Base-by-base conservation (phyloP, 2,888 invertebrate genomes). In the Ctenicera cuprea region DNA sequence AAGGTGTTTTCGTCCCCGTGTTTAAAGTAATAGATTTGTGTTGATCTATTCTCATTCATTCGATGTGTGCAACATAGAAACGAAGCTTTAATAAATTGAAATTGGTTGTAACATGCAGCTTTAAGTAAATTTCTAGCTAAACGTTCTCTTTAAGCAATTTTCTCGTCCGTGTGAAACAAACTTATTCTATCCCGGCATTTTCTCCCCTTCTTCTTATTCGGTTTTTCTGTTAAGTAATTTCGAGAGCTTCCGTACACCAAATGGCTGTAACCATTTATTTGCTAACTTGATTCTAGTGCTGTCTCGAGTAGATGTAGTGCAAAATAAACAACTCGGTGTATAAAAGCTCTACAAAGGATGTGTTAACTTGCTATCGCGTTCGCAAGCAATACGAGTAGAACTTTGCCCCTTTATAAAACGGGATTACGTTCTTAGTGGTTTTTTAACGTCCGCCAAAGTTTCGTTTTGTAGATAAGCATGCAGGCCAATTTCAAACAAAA, bases 191-290 rank as follows among this genome's bases (percentile, higher is more conserved):
- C 41, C 37, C 3, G 22, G 18, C 18, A 38, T 16, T 41, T 50
- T 26, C 43, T 54, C 30, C 37, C 66, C 38, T 54, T 50, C 30
- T 45, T 20, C 18, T 62, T 52, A 16, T 66, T 54, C 41, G 57
- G 41, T 57, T 43, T 20, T 26, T 52, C 38, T 41, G 52, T 43
- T 52, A 66, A 66, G 54, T 66, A 57, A 66, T 57, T 66, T 54
- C 38, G 30, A 54, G 66, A 54, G 66, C 38, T 66, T 66, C 38
- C 43, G 37, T 57, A 66, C 66, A 50, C 20, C 54, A 22, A 57
- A 54, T 43, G 30, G 41, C 66, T 66, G 37, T 66, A 66, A 66
- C 66, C 66, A 18, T 66, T 66, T 57, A 26, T 66, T 66, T 66
- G 33, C 54, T 20, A 54, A 66, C 66, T 43, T 66, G 54, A 66